Conservation (phyloP, 2,888 invertebrate genomes). For the Hirtodrosophila alboralis region DNA sequence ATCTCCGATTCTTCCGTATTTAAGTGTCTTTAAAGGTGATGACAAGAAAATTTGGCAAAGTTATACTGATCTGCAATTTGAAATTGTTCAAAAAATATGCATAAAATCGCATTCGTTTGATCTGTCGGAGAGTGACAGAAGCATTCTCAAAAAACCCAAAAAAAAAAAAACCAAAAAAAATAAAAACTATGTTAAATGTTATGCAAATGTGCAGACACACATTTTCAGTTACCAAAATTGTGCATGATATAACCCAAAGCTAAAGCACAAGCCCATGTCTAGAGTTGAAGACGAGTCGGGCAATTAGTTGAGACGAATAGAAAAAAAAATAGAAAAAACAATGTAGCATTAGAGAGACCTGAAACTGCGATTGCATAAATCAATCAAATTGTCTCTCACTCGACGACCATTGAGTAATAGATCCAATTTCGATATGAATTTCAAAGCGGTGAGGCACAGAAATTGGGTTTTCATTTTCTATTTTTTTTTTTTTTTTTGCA, state of each 20-base stretch:
- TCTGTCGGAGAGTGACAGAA: constrained; percentile 8
- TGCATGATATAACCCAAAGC: constrained; percentile 18
- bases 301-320: constrained; percentile 46
- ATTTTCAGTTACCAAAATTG: constrained; percentile 6
- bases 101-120: constrained; percentile 13
- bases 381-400: constrained; percentile 79
- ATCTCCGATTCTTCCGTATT: too few species aligned
- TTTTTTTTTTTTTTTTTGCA: constrained; percentile 41
- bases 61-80: background rate
- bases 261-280: constrained; percentile 10
- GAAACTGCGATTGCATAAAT: constrained; percentile 70
- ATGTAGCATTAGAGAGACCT: constrained; percentile 44
- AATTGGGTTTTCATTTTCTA: constrained; percentile 55
- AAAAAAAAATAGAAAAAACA: too few species aligned
- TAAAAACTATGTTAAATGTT: constrained; percentile 23
- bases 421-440: constrained; percentile 80
- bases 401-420: constrained; percentile 72
- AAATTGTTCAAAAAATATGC: too few species aligned
- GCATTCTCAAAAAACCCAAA: constrained; percentile 8
- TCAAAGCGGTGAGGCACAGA: constrained; percentile 39
- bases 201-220: constrained; percentile 16
- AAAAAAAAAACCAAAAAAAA: too few species aligned
- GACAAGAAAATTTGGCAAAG: too few species aligned
- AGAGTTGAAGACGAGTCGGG: constrained; percentile 25
- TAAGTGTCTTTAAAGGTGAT: too few species aligned